Base-by-base conservation (phyloP, 53 echinoderm and acorn worm genomes). In the Henricia sp. region DNA sequence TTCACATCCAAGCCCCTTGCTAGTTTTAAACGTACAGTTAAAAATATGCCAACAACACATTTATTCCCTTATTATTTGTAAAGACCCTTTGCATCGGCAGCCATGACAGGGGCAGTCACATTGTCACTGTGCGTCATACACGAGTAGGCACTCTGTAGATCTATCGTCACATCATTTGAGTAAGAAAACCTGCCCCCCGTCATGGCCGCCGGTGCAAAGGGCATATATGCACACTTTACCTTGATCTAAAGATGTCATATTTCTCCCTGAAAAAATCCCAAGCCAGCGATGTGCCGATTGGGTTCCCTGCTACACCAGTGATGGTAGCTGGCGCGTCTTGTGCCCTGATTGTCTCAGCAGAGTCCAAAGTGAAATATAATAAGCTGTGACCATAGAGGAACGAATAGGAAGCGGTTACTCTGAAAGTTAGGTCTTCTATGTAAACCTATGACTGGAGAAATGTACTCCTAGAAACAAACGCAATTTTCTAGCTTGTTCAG, bases 241-340 rank as follows among this genome's bases (percentile, higher is more conserved):
- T 92, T 28, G 84, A 58, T 50, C 82, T 34, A 41, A 93, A 89
- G 40, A 83, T 69, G 9, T 82, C 94, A 88, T 94, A 96, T 52
- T 96, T 94, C 17, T 74, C 88, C 52, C 83, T 70, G 66, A 96
- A 96, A 84, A 92, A 96, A 21, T 93, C 89, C 96, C 96, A 96
- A 0, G 91, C 91, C 25, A 96, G 62, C 35, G 89, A 90, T 71
- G 83, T 85, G 17, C 96, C 96, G 20, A 96, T 82, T 3, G 93
- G 74, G 64, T 93, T 96, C 1, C 34, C 17, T 0, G 96, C 87
- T 17, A 96, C 92, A 6, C 67, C 54, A 0, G 30, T 50, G 0
- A 91, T 56, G 13, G 85, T 92, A 11, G 56, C 33, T 8, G 68
- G 82, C 0, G 88, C 93, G 51, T 94, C 92, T 56, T 94, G 94